Conservation (phyloP, 2,113 vertebrate genomes). For the Phrynosoma platyrhinos region DNA sequence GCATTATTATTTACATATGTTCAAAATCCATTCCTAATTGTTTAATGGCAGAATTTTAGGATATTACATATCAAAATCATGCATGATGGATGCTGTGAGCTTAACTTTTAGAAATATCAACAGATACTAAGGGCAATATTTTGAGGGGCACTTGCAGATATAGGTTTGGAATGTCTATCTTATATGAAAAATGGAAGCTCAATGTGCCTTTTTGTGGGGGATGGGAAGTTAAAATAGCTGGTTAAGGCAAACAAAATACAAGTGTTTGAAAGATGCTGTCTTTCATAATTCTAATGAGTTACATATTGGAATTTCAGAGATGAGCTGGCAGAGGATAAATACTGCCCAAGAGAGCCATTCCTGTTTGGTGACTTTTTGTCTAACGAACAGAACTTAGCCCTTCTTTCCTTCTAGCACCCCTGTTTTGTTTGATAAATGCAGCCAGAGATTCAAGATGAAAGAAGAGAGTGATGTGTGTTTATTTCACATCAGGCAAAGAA, state of each 20-base stretch:
- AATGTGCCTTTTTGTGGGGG: not conserved
- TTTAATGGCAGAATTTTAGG: too few species aligned
- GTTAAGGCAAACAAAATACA: not conserved
- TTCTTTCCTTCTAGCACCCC: conserved; percentile 40
- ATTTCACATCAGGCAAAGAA: conserved; percentile 50
- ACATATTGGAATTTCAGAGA: conserved; percentile 3
- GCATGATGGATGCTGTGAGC: not conserved
- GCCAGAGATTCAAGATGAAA: conserved; percentile 43
- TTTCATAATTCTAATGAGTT: conserved; percentile 10
- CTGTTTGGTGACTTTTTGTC: conserved; percentile 15
- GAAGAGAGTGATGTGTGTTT: conserved; percentile 41
- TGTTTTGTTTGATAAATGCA: conserved; percentile 49
- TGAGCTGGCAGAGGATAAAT: not conserved
- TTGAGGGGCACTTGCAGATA: not conserved
- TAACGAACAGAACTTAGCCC: conserved; percentile 18
- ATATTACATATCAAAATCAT: too few species aligned
- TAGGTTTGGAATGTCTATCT: not conserved
- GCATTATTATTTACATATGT: too few species aligned
- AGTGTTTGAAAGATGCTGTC: not conserved
- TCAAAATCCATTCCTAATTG: too few species aligned
- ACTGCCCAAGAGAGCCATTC: not conserved
- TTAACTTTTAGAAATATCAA: conserved; percentile 12
- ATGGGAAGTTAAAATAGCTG: not conserved
- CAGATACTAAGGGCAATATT: not conserved
- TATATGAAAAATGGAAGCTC: not conserved